Evolutionary conservation across 2,113 vertebrate species (phyloP).

Genomic region (Fregata magnificens): DNA sequence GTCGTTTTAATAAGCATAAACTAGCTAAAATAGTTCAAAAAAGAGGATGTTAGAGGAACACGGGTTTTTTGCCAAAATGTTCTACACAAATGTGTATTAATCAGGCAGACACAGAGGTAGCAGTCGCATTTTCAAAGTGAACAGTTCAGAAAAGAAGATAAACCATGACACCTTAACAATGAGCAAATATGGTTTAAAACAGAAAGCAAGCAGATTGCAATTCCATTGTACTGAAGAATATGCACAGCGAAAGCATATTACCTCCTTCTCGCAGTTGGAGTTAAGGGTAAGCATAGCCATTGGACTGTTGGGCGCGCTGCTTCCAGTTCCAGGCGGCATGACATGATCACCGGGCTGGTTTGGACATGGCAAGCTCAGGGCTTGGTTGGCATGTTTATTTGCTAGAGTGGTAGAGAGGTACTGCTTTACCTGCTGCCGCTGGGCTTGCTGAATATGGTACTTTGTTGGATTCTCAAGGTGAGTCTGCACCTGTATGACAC

Average conservation of each 20-base stretch:
- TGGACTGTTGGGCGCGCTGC: slow-evolving; percentile 98
- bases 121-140: neutral
- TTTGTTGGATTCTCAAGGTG: slow-evolving; percentile 96
- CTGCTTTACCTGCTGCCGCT: slow-evolving; percentile 97
- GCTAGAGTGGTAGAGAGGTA: slow-evolving; percentile 94
- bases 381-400: slow-evolving; percentile 90
- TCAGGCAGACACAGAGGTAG: neutral
- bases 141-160: neutral
- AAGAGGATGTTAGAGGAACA: neutral
- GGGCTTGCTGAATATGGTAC: slow-evolving; percentile 96
- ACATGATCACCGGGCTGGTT: slow-evolving; percentile 91
- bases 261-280: slow-evolving; percentile 91
- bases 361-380: slow-evolving; percentile 91
- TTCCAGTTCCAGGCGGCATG: slow-evolving; percentile 93
- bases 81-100: neutral
- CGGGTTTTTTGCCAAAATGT: neutral
- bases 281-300: slow-evolving; percentile 98
- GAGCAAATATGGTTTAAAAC: neutral
- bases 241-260: neutral
- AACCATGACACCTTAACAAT: neutral
- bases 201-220: neutral
- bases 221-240: neutral
- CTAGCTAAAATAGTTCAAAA: neutral
- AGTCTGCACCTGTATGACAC: slow-evolving; percentile 84
- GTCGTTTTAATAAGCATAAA: neutral